phyloP scores from a whole-genome alignment of 37 sponge, comb jelly and placozoan species.

The Dysidea cf. avara region DNA sequence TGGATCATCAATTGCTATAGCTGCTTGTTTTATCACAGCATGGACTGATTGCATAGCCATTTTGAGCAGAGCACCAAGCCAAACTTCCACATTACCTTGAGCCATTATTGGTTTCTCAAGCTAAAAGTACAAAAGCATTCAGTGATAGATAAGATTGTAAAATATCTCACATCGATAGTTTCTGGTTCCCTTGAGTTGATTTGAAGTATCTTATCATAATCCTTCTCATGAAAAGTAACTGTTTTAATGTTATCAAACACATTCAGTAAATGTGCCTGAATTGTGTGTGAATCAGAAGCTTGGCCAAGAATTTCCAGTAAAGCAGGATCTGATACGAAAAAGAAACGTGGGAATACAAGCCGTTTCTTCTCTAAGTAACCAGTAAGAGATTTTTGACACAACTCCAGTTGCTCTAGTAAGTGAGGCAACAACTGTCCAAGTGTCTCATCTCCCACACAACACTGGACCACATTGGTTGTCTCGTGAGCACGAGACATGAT shows the following conservation, averaged over 20 bases:
- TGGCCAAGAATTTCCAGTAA: conserved; percentile 98
- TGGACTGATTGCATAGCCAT: conserved; percentile 78
- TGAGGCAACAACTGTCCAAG: conserved; percentile 98
- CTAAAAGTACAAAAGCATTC: conserved; percentile 19
- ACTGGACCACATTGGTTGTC: conserved; percentile 87
- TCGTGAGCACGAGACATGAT: conserved; percentile 99
- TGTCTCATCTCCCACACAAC: conserved; percentile 99
- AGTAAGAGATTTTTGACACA: conserved; percentile 98
- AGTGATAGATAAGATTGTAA: not conserved
- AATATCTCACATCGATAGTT: conserved; percentile 78
- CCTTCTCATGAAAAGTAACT: conserved; percentile 96
- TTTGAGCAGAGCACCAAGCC: conserved; percentile 85
- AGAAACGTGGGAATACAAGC: conserved; percentile 97
- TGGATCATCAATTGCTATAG: conserved; percentile 84
- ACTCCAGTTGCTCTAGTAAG: conserved; percentile 97
- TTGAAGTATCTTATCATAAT: conserved; percentile 92
- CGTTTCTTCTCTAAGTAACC: conserved; percentile 99
- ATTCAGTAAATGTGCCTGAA: conserved; percentile 93
- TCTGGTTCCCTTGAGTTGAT: conserved; percentile 97
- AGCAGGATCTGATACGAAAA: conserved; percentile 99
- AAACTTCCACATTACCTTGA: conserved; percentile 90
- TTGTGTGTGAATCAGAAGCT: conserved; percentile 98
- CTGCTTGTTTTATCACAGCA: conserved; percentile 76
- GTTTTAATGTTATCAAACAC: conserved; percentile 98
- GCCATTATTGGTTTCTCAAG: conserved; percentile 96